phyloP scores from a whole-genome alignment of 2,797 vertebrate species.

The Buphagus erythrorhynchus region DNA sequence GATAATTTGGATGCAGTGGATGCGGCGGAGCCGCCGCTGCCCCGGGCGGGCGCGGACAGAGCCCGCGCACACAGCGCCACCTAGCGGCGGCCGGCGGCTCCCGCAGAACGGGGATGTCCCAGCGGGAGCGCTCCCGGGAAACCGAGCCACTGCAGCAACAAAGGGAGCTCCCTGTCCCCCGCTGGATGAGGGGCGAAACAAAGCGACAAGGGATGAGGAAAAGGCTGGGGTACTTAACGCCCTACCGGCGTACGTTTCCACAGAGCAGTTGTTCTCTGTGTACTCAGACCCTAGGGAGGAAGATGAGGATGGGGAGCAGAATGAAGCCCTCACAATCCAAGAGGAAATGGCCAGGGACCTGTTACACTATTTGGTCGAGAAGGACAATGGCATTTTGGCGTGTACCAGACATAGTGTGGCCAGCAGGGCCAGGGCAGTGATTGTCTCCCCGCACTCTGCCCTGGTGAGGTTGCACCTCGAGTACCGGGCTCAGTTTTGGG shows the following conservation, averaged over 20 bases:
- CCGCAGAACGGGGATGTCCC: neutral
- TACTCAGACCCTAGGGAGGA: neutral
- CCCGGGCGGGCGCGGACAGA: too few relatives aligned
- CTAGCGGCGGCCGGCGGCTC: neutral
- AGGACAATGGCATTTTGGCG: neutral
- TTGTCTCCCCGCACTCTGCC: rapidly evolving
- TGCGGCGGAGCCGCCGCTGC: neutral
- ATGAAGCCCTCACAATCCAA: neutral
- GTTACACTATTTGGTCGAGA: neutral
- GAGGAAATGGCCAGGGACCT: neutral
- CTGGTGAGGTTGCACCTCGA: rapidly evolving
- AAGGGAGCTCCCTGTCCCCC: neutral
- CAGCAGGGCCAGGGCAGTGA: neutral
- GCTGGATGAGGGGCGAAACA: neutral
- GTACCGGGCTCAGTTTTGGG: neutral
- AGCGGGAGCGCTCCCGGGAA: neutral
- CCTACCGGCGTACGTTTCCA: neutral
- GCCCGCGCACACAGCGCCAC: neutral
- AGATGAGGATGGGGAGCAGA: neutral
- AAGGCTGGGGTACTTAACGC: too few relatives aligned
- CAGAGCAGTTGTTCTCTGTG: neutral
- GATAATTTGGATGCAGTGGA: rapidly evolving
- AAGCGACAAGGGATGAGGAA: neutral
- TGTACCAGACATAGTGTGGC: rapidly evolving
- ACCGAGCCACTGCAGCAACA: rapidly evolving